Percentiles rank a stretch among this genome's conserved stretches.
These are phyloP conservation scores for Pseudomugil tenellus DNA, from an alignment of 2,797 vertebrate species.

Conservation along the genomic window DNA sequence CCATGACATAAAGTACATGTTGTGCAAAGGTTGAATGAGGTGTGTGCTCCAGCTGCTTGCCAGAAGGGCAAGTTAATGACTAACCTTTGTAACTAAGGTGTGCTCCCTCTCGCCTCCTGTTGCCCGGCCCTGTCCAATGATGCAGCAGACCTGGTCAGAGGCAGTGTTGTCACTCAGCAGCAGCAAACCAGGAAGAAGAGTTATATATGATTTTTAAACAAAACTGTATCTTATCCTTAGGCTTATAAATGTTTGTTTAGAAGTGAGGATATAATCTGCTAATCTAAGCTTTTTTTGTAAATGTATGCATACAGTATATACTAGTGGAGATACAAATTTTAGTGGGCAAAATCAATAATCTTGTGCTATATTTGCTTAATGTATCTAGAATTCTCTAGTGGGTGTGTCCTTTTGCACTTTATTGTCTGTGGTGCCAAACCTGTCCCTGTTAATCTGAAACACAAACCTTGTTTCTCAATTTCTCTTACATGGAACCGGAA, in stretches of 20 bases:
- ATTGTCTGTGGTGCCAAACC: slow-evolving; percentile 19
- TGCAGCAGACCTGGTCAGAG: slow-evolving; percentile 37
- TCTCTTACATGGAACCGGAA: slow-evolving; percentile 41
- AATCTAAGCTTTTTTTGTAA: slow-evolving; percentile 18
- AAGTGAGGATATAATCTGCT: neutral
- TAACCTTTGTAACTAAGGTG: slow-evolving; percentile 76
- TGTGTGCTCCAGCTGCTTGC: slow-evolving; percentile 65
- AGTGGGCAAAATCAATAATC: neutral
- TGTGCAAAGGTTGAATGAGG: slow-evolving; percentile 81
- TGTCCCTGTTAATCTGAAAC: slow-evolving; percentile 30
- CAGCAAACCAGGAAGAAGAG: slow-evolving; percentile 54
- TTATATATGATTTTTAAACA: slow-evolving; percentile 20
- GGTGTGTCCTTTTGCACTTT: neutral
- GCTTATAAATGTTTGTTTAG: neutral
- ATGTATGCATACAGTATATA: neutral
- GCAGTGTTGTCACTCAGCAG: slow-evolving; percentile 20
- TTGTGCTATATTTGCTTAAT: slow-evolving; percentile 16
- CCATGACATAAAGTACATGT: slow-evolving; percentile 66
- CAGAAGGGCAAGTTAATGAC: slow-evolving; percentile 79
- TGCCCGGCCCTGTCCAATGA: slow-evolving; percentile 54
- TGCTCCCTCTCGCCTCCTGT: slow-evolving; percentile 53
- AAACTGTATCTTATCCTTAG: slow-evolving; percentile 2
- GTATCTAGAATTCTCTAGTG: neutral
- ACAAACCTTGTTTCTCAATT: slow-evolving; percentile 14
- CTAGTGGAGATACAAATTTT: neutral